Evolutionary conservation across 2,113 vertebrate genomes (phyloP).

Genomic region (Puntigrus tetrazona): DNA sequence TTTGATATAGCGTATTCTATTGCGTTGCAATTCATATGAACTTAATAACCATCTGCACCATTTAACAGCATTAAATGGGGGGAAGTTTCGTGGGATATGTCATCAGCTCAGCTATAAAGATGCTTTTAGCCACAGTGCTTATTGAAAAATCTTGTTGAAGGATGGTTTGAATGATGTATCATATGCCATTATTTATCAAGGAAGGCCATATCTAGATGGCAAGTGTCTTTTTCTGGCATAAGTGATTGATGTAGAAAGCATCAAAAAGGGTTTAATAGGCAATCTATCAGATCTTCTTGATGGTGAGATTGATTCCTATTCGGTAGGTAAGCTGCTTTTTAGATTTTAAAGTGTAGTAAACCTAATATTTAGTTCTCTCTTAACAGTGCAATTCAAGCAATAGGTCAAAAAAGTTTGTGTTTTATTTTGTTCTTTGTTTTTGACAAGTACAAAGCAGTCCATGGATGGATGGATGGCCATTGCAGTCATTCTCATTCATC

Average conservation of each 20-base stretch:
- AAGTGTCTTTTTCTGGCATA: background rate
- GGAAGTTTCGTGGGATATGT: background rate
- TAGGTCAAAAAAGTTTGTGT: background rate
- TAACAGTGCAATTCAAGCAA: background rate
- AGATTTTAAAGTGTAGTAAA: background rate
- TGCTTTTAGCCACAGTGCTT: constrained; percentile 31
- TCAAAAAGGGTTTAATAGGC: constrained; percentile 8
- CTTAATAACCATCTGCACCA: background rate
- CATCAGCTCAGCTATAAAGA: constrained; percentile 18
- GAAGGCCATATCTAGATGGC: constrained; percentile 28
- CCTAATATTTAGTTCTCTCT: background rate
- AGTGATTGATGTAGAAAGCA: constrained; percentile 16
- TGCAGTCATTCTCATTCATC: background rate
- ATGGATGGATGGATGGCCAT: background rate
- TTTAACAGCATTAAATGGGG: background rate
- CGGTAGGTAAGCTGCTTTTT: background rate
- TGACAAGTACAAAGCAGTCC: background rate
- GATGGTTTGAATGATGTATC: constrained; percentile 21
- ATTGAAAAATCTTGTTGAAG: constrained; percentile 27
- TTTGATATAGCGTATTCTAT: background rate
- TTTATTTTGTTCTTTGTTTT: background rate
- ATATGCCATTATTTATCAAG: constrained; percentile 31
- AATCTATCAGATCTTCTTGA: constrained; percentile 4
- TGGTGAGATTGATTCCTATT: constrained; percentile 14
- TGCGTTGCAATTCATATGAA: constrained; percentile 14